These are phyloP conservation scores for Microctonus hyperodae DNA, from an alignment of 2,888 invertebrate genomes.

Conservation along the genomic window DNA sequence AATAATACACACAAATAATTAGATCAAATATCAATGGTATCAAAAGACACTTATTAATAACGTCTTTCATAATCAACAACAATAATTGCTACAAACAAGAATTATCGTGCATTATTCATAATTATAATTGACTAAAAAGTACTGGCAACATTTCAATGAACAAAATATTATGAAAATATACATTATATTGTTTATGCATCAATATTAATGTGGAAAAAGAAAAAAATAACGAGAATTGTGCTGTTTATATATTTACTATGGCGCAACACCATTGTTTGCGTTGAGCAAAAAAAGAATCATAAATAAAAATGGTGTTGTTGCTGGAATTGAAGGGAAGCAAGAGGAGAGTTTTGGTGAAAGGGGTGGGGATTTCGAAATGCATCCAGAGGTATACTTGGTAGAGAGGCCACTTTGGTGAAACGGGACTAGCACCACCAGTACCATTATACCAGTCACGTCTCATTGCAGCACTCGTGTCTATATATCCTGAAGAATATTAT, in stretches of 20 bases:
- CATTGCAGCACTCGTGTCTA: constrained; percentile 44
- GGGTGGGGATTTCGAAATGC: constrained; percentile 54
- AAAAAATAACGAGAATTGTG: background rate
- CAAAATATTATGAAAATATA: background rate
- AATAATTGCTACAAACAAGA: background rate
- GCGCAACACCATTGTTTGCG: background rate
- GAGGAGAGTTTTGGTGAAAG: constrained; percentile 53
- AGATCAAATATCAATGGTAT: background rate
- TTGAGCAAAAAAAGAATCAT: background rate
- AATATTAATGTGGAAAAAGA: too few species aligned
- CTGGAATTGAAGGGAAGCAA: constrained; percentile 26
- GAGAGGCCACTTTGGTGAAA: constrained; percentile 52
- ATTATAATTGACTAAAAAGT: background rate
- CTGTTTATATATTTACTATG: background rate
- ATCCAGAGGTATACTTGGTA: constrained; percentile 50
- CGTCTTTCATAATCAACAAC: background rate
- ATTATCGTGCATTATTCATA: background rate
- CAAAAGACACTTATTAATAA: too few species aligned
- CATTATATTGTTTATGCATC: too few species aligned
- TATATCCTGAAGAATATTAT: too few species aligned
- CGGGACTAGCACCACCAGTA: constrained; percentile 50
- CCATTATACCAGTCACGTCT: constrained; percentile 48
- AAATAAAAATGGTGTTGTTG: constrained; percentile 1
- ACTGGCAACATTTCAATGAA: background rate
- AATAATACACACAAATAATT: background rate